A percentile compares a stretch with the other conserved stretches of the same genome.
These are phyloP conservation scores for Aphrocallistes beatrix DNA, from an alignment of 37 sponge, comb jelly and placozoan species.

Conservation along the genomic window DNA sequence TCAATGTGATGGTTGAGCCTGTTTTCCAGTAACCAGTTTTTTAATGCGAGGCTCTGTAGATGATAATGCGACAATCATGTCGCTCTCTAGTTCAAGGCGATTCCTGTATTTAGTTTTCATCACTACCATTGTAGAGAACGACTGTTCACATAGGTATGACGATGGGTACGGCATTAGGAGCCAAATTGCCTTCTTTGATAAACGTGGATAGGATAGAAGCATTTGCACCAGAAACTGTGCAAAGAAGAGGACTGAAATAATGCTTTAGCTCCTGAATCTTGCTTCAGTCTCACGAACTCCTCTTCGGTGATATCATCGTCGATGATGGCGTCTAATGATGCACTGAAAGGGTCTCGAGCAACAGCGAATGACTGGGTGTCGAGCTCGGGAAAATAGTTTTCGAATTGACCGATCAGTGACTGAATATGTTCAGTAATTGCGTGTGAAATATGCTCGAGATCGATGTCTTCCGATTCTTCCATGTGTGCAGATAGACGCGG, in stretches of 20 bases:
- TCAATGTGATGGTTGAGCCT: constrained; percentile 20
- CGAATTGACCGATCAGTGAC: constrained; percentile 8
- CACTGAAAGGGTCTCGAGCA: constrained; percentile 16
- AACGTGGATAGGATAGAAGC: neutral
- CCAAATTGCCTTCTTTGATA: constrained; percentile 2
- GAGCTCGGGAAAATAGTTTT: neutral
- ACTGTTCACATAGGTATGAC: constrained; percentile 13
- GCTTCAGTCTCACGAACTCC: constrained; percentile 18
- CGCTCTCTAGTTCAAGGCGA: constrained; percentile 2
- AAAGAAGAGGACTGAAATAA: neutral
- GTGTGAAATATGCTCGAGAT: neutral
- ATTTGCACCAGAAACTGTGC: neutral
- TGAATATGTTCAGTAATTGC: constrained; percentile 2
- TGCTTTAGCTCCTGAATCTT: neutral
- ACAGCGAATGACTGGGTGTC: neutral
- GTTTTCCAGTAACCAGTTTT: constrained; percentile 15
- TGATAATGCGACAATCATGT: constrained; percentile 18
- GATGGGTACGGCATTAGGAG: constrained; percentile 13
- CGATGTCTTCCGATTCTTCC: constrained; percentile 11
- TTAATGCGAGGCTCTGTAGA: neutral
- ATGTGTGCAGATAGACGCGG: neutral
- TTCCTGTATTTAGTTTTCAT: constrained; percentile 5
- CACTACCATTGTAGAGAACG: constrained; percentile 16
- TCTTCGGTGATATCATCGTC: constrained; percentile 19
- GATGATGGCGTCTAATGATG: neutral